phyloP scores from a whole-genome alignment of 2,888 invertebrate species.

The Pristionchus maxplancki region DNA sequence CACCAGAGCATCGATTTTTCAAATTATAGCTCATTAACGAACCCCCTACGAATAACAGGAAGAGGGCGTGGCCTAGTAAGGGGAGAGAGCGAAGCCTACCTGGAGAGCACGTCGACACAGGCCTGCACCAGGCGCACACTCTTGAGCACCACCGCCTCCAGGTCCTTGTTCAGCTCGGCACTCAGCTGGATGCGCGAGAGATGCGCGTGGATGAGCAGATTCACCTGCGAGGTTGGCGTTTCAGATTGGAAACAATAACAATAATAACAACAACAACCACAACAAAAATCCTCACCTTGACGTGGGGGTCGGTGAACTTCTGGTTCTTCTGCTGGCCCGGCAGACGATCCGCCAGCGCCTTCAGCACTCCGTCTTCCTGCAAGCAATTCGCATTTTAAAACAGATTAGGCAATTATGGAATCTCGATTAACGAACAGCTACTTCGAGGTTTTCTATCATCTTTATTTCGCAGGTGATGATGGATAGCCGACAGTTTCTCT shows the following conservation, averaged over 20 bases:
- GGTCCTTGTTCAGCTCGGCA: slow-evolving; percentile 90
- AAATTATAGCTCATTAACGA: no score
- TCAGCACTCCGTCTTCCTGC: slow-evolving; percentile 90
- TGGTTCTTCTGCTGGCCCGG: slow-evolving; percentile 85
- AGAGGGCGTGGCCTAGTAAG: neutral
- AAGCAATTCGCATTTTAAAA: neutral
- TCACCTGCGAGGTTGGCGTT: slow-evolving; percentile 80
- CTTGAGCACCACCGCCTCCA: slow-evolving; percentile 84
- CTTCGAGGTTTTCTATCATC: no score
- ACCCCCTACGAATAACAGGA: neutral
- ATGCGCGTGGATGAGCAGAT: slow-evolving; percentile 95
- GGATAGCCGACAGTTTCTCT: no score
- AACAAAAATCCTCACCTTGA: slow-evolving; percentile 84
- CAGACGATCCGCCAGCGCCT: slow-evolving; percentile 80
- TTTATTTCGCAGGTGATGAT: no score
- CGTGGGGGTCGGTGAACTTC: slow-evolving; percentile 95
- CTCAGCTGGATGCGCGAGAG: slow-evolving; percentile 93
- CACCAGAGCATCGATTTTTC: no score
- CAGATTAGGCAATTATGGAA: neutral
- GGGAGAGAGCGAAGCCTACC: no score
- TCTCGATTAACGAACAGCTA: no score
- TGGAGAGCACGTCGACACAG: slow-evolving; percentile 89
- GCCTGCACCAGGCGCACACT: slow-evolving; percentile 83
- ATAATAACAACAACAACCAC: neutral
- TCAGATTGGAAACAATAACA: neutral